These are phyloP conservation scores for Corythoichthys intestinalis DNA, from an alignment of 2,113 vertebrate species.

Conservation along the genomic window DNA sequence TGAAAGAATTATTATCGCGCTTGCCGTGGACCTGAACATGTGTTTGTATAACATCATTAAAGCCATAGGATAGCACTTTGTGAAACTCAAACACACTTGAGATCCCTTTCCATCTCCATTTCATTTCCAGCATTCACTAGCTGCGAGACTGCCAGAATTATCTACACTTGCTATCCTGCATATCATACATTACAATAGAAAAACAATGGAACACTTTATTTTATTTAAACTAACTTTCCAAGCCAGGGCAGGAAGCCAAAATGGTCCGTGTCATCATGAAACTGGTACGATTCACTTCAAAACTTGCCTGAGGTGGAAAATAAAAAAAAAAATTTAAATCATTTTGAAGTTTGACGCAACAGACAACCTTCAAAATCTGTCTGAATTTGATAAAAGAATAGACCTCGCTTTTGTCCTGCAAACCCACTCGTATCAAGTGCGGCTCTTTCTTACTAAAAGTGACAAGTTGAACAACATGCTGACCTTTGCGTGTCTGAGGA, in stretches of 20 bases:
- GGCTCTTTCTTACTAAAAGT: neutral
- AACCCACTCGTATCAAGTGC: neutral
- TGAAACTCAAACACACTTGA: neutral
- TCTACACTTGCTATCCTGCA: neutral
- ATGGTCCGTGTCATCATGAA: neutral
- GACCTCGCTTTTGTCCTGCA: neutral
- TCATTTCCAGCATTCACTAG: neutral
- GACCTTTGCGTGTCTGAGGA: slow-evolving; percentile 12
- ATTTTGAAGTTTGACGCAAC: neutral
- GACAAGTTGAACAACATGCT: neutral
- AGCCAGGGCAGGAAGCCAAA: neutral
- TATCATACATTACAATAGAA: neutral
- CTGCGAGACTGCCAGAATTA: neutral
- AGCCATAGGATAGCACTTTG: neutral
- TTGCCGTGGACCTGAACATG: neutral
- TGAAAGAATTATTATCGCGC: neutral
- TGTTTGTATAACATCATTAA: neutral
- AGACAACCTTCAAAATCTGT: neutral
- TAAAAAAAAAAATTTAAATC: neutral
- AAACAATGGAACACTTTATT: neutral
- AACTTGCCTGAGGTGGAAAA: neutral
- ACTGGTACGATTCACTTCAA: neutral
- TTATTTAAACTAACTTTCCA: neutral
- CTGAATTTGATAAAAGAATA: neutral
- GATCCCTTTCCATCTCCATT: neutral